phyloP scores from a whole-genome alignment of 2,113 vertebrate species.

The Callionymus lyra region DNA sequence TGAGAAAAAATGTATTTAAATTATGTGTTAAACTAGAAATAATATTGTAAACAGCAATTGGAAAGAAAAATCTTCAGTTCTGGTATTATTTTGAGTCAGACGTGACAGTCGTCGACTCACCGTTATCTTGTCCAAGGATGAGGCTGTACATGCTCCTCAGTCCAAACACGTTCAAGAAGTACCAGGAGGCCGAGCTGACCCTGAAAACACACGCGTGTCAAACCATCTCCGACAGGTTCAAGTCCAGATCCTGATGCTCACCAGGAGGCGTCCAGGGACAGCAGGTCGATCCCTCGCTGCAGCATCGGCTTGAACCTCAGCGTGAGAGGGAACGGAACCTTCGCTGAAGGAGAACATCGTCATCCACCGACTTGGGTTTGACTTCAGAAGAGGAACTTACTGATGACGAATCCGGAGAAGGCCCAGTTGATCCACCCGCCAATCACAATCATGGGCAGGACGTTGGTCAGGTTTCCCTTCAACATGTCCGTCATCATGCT shows the following conservation, averaged over 20 bases:
- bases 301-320: constrained; percentile 80
- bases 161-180: constrained; percentile 74
- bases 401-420: constrained; percentile 78
- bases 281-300: constrained; percentile 74
- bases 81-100: too few species aligned
- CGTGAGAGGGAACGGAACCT: constrained; percentile 71
- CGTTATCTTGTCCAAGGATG: constrained; percentile 74
- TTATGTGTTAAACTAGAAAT: too few species aligned
- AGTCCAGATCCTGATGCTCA: constrained; percentile 19
- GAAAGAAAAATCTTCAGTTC: too few species aligned
- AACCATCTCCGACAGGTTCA: neutral
- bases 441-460: constrained; percentile 78
- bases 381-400: constrained; percentile 44
- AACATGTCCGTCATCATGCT: constrained; percentile 79
- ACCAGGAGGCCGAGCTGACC: constrained; percentile 79
- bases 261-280: constrained; percentile 75
- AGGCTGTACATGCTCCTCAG: constrained; percentile 73
- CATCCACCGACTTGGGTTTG: neutral
- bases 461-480: constrained; percentile 78
- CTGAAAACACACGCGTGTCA: constrained; percentile 34
- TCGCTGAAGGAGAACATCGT: constrained; percentile 48
- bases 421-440: constrained; percentile 84
- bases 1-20: too few species aligned
- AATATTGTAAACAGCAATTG: too few species aligned
- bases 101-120: too few species aligned